Evolutionary conservation across 2,888 invertebrate genomes (phyloP).

Genomic region (Chesias legatella): DNA sequence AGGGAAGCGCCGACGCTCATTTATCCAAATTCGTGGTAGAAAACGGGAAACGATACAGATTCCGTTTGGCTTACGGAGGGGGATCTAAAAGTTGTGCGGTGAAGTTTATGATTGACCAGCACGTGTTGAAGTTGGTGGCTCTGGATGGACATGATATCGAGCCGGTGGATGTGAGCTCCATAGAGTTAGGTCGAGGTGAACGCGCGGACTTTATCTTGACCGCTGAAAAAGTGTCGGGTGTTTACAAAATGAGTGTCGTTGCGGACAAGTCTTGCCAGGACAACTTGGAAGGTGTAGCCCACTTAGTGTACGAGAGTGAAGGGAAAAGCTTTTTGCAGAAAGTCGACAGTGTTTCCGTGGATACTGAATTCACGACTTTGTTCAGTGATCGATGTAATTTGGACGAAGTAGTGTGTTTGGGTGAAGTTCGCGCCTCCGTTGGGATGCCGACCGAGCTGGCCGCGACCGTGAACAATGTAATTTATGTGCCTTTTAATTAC

Average conservation of each 20-base stretch:
- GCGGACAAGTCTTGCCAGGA: constrained; percentile 74
- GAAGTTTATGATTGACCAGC: constrained; percentile 83
- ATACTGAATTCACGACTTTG: constrained; percentile 65
- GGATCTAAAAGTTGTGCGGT: constrained; percentile 85
- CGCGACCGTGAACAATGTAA: constrained; percentile 70
- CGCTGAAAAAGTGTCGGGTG: constrained; percentile 77
- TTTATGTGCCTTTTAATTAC: constrained; percentile 86
- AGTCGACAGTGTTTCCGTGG: constrained; percentile 44
- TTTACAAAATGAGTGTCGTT: constrained; percentile 82
- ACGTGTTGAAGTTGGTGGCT: constrained; percentile 82
- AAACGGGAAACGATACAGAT: constrained; percentile 82
- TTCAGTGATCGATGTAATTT: constrained; percentile 64
- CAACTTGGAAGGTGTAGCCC: constrained; percentile 73
- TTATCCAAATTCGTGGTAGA: constrained; percentile 75
- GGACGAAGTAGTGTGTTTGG: constrained; percentile 78
- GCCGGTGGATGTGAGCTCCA: constrained; percentile 77
- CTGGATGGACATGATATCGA: constrained; percentile 85
- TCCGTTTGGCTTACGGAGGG: constrained; percentile 84
- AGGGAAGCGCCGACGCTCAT: constrained; percentile 60
- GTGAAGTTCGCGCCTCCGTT: constrained; percentile 75
- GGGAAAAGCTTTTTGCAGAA: constrained; percentile 53
- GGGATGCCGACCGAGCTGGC: constrained; percentile 76
- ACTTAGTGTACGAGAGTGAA: constrained; percentile 65
- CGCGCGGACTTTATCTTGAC: constrained; percentile 87
- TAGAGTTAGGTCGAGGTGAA: constrained; percentile 85